A percentile compares a stretch with the other conserved stretches of the same genome.
These are phyloP conservation scores for Charanyca ferruginea DNA, from an alignment of 2,888 invertebrate species.

Conservation along the genomic window DNA sequence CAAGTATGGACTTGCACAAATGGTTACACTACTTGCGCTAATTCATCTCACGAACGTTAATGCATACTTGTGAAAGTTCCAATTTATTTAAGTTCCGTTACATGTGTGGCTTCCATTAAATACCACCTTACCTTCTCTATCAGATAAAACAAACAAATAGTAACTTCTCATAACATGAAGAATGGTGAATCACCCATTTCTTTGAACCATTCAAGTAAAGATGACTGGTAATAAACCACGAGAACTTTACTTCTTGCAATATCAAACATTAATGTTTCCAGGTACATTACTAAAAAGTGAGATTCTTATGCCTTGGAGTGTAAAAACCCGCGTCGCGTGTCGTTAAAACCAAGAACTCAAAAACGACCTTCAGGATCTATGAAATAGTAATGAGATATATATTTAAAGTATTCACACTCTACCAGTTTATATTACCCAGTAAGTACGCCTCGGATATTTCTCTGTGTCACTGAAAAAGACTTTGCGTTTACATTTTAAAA, in stretches of 20 bases:
- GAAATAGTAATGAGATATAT: slow-evolving; percentile 54
- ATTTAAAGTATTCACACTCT: slow-evolving; percentile 60
- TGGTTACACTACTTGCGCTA: too few species aligned
- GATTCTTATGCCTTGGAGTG: slow-evolving; percentile 7
- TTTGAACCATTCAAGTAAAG: not conserved
- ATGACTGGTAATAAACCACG: not conserved
- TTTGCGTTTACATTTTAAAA: slow-evolving; percentile 81
- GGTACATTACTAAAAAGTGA: slow-evolving; percentile 21
- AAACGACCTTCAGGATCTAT: slow-evolving; percentile 47
- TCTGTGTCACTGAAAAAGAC: slow-evolving; percentile 77
- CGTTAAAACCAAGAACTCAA: slow-evolving; percentile 41
- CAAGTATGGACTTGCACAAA: too few species aligned
- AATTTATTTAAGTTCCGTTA: too few species aligned
- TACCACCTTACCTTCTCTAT: too few species aligned
- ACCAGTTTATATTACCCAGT: slow-evolving; percentile 49
- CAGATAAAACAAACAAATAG: too few species aligned
- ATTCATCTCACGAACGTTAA: too few species aligned
- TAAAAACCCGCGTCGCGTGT: slow-evolving; percentile 34
- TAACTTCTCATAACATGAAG: not conserved
- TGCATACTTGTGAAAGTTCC: too few species aligned
- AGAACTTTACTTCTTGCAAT: not conserved
- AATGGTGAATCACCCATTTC: not conserved
- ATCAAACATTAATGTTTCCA: slow-evolving; percentile 10
- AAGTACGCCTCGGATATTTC: slow-evolving; percentile 59
- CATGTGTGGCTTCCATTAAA: too few species aligned